phyloP scores from a whole-genome alignment of 2,113 vertebrate genomes.

The Lota lota region DNA sequence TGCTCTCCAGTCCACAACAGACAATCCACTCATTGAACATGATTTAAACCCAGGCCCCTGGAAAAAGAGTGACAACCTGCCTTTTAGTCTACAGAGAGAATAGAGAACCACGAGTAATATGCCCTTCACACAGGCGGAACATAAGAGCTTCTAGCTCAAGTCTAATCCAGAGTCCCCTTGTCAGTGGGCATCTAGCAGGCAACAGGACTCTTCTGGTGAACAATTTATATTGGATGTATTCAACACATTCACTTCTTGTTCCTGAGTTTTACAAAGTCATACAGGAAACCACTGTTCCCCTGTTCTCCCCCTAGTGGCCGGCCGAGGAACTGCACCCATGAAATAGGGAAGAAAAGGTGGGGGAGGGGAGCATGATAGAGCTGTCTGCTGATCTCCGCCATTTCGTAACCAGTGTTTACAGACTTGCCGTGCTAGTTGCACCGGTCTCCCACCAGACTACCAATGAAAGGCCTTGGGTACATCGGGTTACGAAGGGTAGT shows the following conservation, averaged over 20 bases:
- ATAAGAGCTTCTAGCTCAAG: too few relatives aligned
- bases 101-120: too few relatives aligned
- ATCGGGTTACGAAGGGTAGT: background rate
- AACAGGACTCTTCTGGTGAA: constrained; percentile 16
- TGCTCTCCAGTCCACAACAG: too few relatives aligned
- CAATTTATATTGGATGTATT: constrained; percentile 25
- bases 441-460: constrained; percentile 56
- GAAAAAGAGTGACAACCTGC: too few relatives aligned
- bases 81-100: too few relatives aligned
- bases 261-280: constrained; percentile 31
- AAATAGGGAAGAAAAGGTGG: constrained; percentile 47
- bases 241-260: constrained; percentile 10
- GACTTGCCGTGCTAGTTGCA: constrained; percentile 64
- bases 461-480: constrained; percentile 32
- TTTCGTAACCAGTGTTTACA: constrained; percentile 86
- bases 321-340: constrained; percentile 69
- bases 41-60: too few relatives aligned
- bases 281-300: constrained; percentile 33
- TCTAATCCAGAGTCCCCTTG: too few relatives aligned
- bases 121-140: too few relatives aligned
- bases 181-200: constrained; percentile 40
- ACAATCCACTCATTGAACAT: too few relatives aligned
- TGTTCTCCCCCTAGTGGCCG: constrained; percentile 80
- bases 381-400: constrained; percentile 77
- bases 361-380: constrained; percentile 63